Evolutionary conservation across 2,888 invertebrate species (phyloP).

Genomic region (Drosophila neonasuta): DNA sequence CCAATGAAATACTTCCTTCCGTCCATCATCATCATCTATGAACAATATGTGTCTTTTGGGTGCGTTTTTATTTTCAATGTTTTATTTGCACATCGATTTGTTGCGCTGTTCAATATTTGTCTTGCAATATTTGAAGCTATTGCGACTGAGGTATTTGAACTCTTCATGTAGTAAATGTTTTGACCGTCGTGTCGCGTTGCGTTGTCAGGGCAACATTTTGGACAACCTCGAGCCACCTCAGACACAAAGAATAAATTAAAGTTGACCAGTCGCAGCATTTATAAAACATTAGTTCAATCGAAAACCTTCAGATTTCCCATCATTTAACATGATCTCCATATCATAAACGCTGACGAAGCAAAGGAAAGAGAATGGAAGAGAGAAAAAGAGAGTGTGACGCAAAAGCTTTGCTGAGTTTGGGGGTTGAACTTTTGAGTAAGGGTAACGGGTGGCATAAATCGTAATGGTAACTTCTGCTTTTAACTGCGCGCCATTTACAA

Average conservation of each 20-base stretch:
- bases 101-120: slow-evolving; percentile 13
- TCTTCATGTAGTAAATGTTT: slow-evolving; percentile 37
- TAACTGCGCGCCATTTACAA: slow-evolving; percentile 22
- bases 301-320: slow-evolving; percentile 2
- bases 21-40: neutral
- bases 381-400: slow-evolving; percentile 8
- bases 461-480: slow-evolving; percentile 25
- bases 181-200: slow-evolving; percentile 13
- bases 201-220: slow-evolving; percentile 34
- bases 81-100: slow-evolving; percentile 16
- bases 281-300: slow-evolving; percentile 20
- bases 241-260: slow-evolving; percentile 16
- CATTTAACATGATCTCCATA: slow-evolving; percentile 2
- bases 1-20: neutral
- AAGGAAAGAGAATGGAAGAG: neutral
- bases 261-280: slow-evolving; percentile 4
- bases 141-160: slow-evolving; percentile 47
- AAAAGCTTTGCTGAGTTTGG: slow-evolving; percentile 12
- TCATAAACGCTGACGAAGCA: neutral
- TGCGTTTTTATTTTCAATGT: neutral
- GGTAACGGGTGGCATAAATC: slow-evolving; percentile 1
- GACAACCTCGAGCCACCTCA: neutral
- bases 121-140: neutral
- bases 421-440: slow-evolving; percentile 11
- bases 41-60: slow-evolving; percentile 4